A percentile compares a stretch with the other conserved stretches of the same genome.
Evolutionary conservation across 2,888 invertebrate genomes (phyloP).

Genomic region (Calameuta pallipes): DNA sequence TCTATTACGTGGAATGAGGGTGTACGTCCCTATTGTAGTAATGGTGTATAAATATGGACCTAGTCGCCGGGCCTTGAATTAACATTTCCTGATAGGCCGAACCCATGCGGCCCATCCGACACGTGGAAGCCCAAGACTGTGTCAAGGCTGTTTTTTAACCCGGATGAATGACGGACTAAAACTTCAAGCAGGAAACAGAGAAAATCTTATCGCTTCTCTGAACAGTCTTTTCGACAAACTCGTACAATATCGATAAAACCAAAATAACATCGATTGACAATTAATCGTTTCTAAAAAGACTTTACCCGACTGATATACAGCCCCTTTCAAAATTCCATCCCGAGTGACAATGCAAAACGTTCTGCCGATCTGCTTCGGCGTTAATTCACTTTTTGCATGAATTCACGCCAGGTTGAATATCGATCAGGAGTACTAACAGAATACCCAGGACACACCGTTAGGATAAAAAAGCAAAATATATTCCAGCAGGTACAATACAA

Average conservation of each 20-base stretch:
- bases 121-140: slow-evolving; percentile 24
- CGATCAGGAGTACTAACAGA: not conserved
- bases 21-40: slow-evolving; percentile 4
- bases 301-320: not conserved
- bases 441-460: not conserved
- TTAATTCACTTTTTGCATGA: slow-evolving; percentile 6
- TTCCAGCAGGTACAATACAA: not conserved
- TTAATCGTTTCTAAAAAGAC: not conserved
- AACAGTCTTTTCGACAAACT: not conserved
- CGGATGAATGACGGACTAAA: slow-evolving; percentile 3
- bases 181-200: not conserved
- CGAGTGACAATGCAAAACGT: too few species aligned
- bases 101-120: not conserved
- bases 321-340: not conserved
- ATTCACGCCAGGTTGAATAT: not conserved
- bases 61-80: slow-evolving; percentile 2
- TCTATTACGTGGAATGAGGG: slow-evolving; percentile 28
- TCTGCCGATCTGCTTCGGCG: not conserved
- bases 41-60: slow-evolving; percentile 12
- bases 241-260: not conserved
- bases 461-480: not conserved
- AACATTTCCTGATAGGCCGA: slow-evolving; percentile 6
- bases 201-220: not conserved
- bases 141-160: slow-evolving; percentile 39
- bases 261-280: not conserved